A percentile compares a stretch with the other conserved stretches of the same genome.
Evolutionary conservation across 30 jellyfish, hydroid and myxozoan species (phyloP).

Genomic region (Aurelia aurita): DNA sequence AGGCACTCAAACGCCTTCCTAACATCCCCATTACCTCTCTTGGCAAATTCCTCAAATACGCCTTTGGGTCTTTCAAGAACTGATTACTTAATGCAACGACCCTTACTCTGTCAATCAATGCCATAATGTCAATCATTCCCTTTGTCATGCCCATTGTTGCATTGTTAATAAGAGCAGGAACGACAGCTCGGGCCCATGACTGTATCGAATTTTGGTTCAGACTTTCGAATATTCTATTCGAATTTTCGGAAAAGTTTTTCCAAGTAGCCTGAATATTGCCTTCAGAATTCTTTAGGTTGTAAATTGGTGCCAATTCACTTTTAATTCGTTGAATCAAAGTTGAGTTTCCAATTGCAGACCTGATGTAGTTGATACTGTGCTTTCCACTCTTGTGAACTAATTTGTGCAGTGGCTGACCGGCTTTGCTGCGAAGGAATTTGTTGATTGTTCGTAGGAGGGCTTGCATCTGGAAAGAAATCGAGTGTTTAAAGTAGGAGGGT

Average conservation of each 20-base stretch:
- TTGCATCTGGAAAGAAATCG: conserved; percentile 2
- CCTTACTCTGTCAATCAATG: conserved; percentile 11
- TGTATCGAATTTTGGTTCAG: not conserved
- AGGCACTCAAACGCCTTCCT: not conserved
- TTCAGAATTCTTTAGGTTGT: not conserved
- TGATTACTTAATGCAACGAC: not conserved
- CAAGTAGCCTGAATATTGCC: not conserved
- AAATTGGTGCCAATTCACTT: conserved; percentile 5
- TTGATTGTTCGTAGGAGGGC: conserved; percentile 2
- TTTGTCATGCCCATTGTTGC: conserved; percentile 11
- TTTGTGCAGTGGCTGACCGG: conserved; percentile 61
- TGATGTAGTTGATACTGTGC: conserved; percentile 17
- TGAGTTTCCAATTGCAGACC: conserved; percentile 15
- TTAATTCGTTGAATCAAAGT: conserved; percentile 6
- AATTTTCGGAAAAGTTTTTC: not conserved
- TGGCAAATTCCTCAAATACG: conserved; percentile 32
- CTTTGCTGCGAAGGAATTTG: conserved; percentile 25
- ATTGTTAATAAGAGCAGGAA: conserved; percentile 38
- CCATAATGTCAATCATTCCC: conserved; percentile 6
- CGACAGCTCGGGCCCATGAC: conserved; percentile 4
- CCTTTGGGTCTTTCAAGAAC: conserved; percentile 48
- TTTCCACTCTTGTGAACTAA: conserved; percentile 41
- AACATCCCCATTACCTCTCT: not conserved
- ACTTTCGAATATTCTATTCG: conserved; percentile 3
- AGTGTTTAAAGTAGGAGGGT: no score